Conservation (phyloP, 2,113 vertebrate species). For the Tamias sibiricus region DNA sequence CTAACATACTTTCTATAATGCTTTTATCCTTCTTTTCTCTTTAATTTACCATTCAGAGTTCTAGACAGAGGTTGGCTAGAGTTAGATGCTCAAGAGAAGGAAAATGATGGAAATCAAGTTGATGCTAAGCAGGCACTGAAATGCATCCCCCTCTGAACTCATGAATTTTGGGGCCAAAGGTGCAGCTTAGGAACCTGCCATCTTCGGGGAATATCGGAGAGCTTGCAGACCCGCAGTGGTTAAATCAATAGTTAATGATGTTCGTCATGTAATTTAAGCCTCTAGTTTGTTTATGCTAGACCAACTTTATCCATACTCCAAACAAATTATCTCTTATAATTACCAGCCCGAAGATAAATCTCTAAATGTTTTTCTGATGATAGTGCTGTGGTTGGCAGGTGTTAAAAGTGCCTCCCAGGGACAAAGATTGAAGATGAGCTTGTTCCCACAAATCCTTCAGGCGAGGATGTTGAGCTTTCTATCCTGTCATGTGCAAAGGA, state of each 20-base stretch:
- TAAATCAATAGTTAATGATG: conserved; percentile 96
- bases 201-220: conserved; percentile 80
- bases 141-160: background rate
- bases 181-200: conserved; percentile 69
- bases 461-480: conserved; percentile 91
- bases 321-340: conserved; percentile 99
- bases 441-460: conserved; percentile 90
- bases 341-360: conserved; percentile 99
- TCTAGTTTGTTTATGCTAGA: conserved; percentile 99
- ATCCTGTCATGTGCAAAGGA: conserved; percentile 88
- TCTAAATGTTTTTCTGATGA: conserved; percentile 99
- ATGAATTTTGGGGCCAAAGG: conserved; percentile 39
- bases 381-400: conserved; percentile 98
- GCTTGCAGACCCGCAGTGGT: conserved; percentile 85
- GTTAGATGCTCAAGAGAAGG: background rate
- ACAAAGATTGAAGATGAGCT: conserved; percentile 98
- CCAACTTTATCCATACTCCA: conserved; percentile 98
- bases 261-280: conserved; percentile 95
- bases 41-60: background rate
- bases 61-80: background rate
- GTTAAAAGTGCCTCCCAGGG: conserved; percentile 99
- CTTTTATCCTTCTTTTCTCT: background rate
- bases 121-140: background rate
- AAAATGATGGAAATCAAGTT: background rate
- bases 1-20: background rate